phyloP scores from a whole-genome alignment of 2,113 vertebrate genomes.

The Turdus rufiventris region DNA sequence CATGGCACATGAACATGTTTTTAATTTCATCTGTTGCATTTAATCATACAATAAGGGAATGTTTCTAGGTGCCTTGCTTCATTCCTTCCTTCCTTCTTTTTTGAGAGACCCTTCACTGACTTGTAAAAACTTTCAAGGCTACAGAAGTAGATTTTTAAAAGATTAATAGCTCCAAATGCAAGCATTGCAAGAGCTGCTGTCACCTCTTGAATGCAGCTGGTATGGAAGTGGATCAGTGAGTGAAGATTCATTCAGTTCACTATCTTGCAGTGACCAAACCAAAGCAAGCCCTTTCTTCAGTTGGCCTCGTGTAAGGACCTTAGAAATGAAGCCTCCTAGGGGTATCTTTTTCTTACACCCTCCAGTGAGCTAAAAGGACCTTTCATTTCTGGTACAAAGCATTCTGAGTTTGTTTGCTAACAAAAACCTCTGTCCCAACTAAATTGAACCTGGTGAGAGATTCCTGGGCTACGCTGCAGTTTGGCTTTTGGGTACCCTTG shows the following conservation, averaged over 20 bases:
- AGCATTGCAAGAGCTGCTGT: neutral
- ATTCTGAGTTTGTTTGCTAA: neutral
- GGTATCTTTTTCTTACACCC: neutral
- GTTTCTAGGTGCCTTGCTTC: neutral
- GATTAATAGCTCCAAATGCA: neutral
- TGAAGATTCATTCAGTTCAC: neutral
- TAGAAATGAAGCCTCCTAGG: neutral
- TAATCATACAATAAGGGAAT: neutral
- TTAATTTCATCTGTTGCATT: constrained; percentile 6
- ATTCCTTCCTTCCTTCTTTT: neutral
- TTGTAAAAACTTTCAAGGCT: neutral
- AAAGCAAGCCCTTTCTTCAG: neutral
- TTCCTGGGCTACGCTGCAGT: neutral
- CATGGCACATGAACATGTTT: neutral
- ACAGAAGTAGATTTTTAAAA: neutral
- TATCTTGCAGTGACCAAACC: neutral
- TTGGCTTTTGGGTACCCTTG: neutral
- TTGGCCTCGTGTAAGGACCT: neutral
- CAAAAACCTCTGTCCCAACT: neutral
- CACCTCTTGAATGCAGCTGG: neutral
- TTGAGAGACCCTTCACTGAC: neutral
- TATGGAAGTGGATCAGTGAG: neutral
- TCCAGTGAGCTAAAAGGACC: neutral
- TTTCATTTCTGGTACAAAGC: neutral
- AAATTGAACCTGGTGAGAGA: neutral